Evolutionary conservation across 1,140 invertebrate species (phyloP).

Genomic region (Bacillus rossius): DNA sequence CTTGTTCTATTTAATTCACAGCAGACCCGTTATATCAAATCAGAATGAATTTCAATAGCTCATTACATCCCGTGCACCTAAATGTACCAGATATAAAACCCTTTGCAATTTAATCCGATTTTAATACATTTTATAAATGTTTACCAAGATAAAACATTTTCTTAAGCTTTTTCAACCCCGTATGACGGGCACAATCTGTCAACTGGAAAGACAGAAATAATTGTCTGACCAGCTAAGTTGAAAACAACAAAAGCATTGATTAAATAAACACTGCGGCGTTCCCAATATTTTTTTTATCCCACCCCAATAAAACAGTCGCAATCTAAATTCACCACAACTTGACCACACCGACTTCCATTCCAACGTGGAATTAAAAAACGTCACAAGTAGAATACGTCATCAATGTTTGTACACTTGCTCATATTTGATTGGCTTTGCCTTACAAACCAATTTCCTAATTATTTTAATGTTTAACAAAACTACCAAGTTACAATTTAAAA

Average conservation of each 20-base stretch:
- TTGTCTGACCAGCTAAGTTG: not conserved
- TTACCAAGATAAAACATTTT: not conserved
- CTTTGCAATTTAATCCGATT: not conserved
- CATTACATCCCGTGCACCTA: not conserved
- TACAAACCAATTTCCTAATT: too few species aligned
- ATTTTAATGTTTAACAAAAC: too few species aligned
- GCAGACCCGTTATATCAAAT: not conserved
- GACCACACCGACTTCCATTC: not conserved
- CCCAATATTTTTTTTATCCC: not conserved
- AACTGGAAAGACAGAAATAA: not conserved
- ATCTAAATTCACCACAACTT: not conserved
- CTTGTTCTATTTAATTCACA: not conserved
- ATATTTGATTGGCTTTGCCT: slow-evolving; percentile 7
- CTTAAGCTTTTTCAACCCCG: not conserved
- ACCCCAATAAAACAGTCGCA: not conserved
- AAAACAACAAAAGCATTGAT: not conserved
- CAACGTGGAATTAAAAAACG: slow-evolving; percentile 8
- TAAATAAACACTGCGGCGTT: not conserved
- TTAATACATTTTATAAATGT: not conserved
- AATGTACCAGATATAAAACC: not conserved
- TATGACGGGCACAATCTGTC: not conserved
- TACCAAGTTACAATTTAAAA: too few species aligned
- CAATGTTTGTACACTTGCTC: slow-evolving; percentile 2
- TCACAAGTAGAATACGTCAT: slow-evolving; percentile 1
- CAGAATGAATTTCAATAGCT: not conserved